A percentile compares a stretch with the other conserved stretches of the same genome.
These are phyloP conservation scores for Crossaster papposus DNA, from an alignment of 53 echinoderm and acorn worm genomes.

Conservation along the genomic window DNA sequence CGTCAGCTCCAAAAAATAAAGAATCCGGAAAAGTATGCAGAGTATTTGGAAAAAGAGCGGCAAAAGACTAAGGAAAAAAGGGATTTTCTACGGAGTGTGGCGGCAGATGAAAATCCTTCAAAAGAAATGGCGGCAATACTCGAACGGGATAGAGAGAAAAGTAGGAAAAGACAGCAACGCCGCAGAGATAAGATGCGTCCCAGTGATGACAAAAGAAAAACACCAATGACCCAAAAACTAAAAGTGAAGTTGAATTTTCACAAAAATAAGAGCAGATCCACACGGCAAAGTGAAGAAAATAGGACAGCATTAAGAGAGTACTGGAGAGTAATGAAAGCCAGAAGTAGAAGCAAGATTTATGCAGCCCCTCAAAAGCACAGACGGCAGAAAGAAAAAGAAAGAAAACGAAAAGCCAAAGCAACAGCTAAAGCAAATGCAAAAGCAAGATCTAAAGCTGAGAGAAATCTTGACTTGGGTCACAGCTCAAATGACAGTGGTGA, in stretches of 20 bases:
- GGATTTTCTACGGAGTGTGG: conserved; percentile 35
- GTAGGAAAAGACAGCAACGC: conserved; percentile 32
- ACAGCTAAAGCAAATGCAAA: conserved; percentile 17
- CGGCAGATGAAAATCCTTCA: conserved; percentile 38
- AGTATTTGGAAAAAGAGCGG: conserved; percentile 48
- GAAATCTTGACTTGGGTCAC: too few relatives aligned
- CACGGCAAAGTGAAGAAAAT: conserved; percentile 50
- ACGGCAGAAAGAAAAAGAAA: conserved; percentile 54
- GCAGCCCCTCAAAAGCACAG: conserved; percentile 35
- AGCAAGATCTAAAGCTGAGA: not conserved
- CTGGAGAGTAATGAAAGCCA: conserved; percentile 54
- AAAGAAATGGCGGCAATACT: conserved; percentile 37
- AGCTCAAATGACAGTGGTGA: too few relatives aligned
- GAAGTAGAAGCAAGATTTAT: conserved; percentile 35
- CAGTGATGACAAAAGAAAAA: conserved; percentile 3
- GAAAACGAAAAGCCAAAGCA: conserved; percentile 23
- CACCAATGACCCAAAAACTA: conserved; percentile 20
- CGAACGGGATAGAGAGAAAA: conserved; percentile 30
- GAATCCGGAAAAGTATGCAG: conserved; percentile 59
- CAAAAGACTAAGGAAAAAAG: conserved; percentile 37
- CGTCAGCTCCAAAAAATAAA: conserved; percentile 47
- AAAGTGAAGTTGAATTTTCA: conserved; percentile 38
- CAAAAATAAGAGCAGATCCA: conserved; percentile 27
- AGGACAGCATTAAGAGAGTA: conserved; percentile 23
- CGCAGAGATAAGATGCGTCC: conserved; percentile 8